Conservation (phyloP, 2,113 vertebrate genomes). For the Otis tarda region DNA sequence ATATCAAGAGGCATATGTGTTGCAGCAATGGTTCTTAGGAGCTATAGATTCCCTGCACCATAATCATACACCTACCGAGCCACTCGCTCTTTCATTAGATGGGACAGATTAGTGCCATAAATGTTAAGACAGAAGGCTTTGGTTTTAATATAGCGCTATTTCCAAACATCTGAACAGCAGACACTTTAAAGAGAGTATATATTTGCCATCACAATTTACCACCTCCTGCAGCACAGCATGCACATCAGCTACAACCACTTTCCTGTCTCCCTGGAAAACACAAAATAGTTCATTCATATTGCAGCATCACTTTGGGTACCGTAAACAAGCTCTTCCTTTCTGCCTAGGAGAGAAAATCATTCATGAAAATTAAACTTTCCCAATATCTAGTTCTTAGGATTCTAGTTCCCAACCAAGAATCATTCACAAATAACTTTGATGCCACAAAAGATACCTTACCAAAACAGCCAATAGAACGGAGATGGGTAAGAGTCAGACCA, state of each 20-base stretch:
- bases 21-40: background rate
- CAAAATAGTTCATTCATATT: background rate
- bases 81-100: background rate
- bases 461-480: background rate
- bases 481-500: too few species aligned
- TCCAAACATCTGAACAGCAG: background rate
- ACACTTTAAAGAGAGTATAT: background rate
- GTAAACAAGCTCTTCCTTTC: background rate
- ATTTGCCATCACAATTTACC: background rate
- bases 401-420: background rate
- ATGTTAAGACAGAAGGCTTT: background rate
- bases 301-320: background rate
- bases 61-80: background rate
- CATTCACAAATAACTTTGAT: background rate
- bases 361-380: background rate
- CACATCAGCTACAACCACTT: background rate
- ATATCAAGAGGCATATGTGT: background rate
- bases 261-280: background rate
- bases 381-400: background rate
- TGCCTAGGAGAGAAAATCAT: background rate
- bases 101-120: background rate
- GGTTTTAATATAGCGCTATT: background rate
- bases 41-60: background rate
- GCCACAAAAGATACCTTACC: background rate
- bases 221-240: background rate